Percentiles rank a stretch among this genome's conserved stretches.
Conservation (phyloP, 2,113 vertebrate genomes). For the Seriola quinqueradiata region DNA sequence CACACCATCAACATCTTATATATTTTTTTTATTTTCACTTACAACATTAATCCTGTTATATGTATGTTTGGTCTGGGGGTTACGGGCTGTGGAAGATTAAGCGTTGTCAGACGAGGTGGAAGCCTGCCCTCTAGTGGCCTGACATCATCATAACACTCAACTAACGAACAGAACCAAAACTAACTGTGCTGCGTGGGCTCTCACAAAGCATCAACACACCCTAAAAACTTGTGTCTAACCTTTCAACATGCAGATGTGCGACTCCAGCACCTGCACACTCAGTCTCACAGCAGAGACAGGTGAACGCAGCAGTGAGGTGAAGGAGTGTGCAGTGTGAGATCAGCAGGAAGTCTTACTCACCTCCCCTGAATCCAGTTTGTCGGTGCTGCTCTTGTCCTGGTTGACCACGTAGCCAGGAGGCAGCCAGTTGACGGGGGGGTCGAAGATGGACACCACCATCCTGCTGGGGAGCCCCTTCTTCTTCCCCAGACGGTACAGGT, state of each 20-base stretch:
- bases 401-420: slow-evolving; percentile 97
- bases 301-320: neutral
- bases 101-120: slow-evolving; percentile 29
- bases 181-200: neutral
- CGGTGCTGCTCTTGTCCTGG: slow-evolving; percentile 93
- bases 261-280: neutral
- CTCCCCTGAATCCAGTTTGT: slow-evolving; percentile 94
- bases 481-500: slow-evolving; percentile 97
- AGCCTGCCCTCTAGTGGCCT: slow-evolving; percentile 71
- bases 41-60: no score
- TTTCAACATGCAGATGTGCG: neutral
- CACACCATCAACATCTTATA: no score
- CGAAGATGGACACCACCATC: slow-evolving; percentile 99
- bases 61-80: neutral
- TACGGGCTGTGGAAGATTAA: neutral
- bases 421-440: slow-evolving; percentile 98
- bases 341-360: slow-evolving; percentile 81
- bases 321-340: neutral
- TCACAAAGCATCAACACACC: no score
- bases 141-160: neutral
- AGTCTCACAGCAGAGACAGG: neutral
- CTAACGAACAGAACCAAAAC: neutral
- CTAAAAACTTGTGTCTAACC: neutral
- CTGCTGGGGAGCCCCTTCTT: slow-evolving; percentile 98
- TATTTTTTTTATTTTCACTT: no score